phyloP scores from a whole-genome alignment of 2,888 invertebrate species.

The Epirrita christyi region DNA sequence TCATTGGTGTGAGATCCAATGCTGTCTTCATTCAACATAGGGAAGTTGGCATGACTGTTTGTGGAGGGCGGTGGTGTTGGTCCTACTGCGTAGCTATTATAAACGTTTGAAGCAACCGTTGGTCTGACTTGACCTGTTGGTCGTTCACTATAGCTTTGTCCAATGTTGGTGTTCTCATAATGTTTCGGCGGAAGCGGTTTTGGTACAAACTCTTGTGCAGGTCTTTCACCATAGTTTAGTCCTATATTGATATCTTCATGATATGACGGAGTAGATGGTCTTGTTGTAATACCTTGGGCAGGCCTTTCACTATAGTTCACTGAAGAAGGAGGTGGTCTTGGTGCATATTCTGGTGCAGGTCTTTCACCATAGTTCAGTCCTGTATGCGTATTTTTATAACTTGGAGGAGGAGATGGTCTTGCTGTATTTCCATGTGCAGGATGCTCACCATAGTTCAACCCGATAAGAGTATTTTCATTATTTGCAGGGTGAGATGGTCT shows the following conservation, averaged over 20 bases:
- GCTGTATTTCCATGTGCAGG: not conserved
- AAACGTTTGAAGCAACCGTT: conserved; percentile 1
- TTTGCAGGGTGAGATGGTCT: not conserved
- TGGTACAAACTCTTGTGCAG: conserved; percentile 14
- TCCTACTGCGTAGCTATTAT: conserved; percentile 32
- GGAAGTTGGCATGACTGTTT: conserved; percentile 81
- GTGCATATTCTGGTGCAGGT: conserved; percentile 13
- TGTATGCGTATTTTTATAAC: conserved; percentile 3
- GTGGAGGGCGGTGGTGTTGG: conserved; percentile 51
- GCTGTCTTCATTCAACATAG: conserved; percentile 65
- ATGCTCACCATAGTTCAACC: conserved; percentile 19
- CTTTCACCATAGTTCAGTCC: conserved; percentile 6
- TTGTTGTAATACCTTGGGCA: conserved; percentile 6
- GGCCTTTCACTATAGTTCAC: conserved; percentile 9
- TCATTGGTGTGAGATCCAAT: conserved; percentile 38
- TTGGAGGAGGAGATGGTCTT: conserved; percentile 6
- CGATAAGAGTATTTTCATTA: conserved; percentile 3
- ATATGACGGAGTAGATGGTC: not conserved
- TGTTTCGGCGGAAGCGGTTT: conserved; percentile 6
- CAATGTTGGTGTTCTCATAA: conserved; percentile 27
- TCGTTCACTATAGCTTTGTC: conserved; percentile 39
- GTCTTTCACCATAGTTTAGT: conserved; percentile 19
- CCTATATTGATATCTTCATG: conserved; percentile 7
- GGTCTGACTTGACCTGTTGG: conserved; percentile 24
- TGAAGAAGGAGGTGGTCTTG: conserved; percentile 8